Percentiles rank a stretch among this genome's conserved stretches.
phyloP scores from a whole-genome alignment of 2,797 vertebrate genomes.

The Lacerta viridis region DNA sequence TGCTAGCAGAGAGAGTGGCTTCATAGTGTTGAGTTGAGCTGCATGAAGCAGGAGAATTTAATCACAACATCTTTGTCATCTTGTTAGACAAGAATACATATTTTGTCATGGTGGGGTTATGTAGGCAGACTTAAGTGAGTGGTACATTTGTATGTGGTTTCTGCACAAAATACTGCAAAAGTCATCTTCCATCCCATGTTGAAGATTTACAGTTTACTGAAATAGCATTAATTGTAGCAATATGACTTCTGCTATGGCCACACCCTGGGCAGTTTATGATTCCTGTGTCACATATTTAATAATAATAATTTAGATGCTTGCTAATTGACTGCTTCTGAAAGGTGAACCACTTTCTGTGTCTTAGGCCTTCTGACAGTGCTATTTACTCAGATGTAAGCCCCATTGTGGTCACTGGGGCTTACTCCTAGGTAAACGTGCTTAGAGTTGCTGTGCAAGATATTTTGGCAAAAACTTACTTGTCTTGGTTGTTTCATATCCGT shows the following conservation, averaged over 20 bases:
- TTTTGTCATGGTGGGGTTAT: not conserved
- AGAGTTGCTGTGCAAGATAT: not conserved
- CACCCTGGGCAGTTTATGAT: constrained; percentile 57
- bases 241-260: constrained; percentile 58
- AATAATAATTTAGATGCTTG: constrained; percentile 35
- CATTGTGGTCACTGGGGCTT: not conserved
- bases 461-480: not conserved
- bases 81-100: not conserved
- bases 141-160: not conserved
- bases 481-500: not conserved
- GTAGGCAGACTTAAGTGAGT: constrained; percentile 13
- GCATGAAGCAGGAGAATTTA: constrained; percentile 42
- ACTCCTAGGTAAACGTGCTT: not conserved
- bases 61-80: not conserved
- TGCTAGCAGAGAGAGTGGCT: constrained; percentile 14
- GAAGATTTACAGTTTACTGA: constrained; percentile 42
- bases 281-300: constrained; percentile 47
- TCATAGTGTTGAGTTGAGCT: constrained; percentile 43
- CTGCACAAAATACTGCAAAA: not conserved
- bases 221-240: constrained; percentile 43
- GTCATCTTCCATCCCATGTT: constrained; percentile 4
- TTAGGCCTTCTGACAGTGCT: not conserved
- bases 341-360: not conserved
- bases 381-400: not conserved
- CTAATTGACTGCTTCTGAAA: constrained; percentile 43